Percentiles rank a stretch among this genome's conserved stretches.
Conservation (phyloP, 2,797 vertebrate species). For the Macropus fuliginosus region DNA sequence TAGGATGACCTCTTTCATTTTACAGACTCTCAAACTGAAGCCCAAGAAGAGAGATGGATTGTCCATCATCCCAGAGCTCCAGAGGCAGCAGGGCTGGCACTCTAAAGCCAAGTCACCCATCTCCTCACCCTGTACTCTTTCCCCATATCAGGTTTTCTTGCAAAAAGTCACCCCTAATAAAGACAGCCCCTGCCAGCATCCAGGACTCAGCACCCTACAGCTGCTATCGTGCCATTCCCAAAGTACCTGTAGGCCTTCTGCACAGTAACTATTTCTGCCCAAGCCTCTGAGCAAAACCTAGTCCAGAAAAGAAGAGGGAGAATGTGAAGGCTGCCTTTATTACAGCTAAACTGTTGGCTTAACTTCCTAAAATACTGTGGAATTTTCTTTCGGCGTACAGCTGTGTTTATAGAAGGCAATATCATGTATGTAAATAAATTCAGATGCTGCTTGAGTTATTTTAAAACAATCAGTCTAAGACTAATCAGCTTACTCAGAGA, state of each 20-base stretch:
- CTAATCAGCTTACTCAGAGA: conserved; percentile 89
- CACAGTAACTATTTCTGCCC: neutral
- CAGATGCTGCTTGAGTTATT: conserved; percentile 89
- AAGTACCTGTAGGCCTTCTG: neutral
- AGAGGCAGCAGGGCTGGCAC: neutral
- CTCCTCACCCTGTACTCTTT: neutral
- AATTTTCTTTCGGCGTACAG: conserved; percentile 87
- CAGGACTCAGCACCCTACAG: accelerated
- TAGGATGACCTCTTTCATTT: neutral
- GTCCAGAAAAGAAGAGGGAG: conserved; percentile 66
- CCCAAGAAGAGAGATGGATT: neutral
- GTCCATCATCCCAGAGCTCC: neutral
- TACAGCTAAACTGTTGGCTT: conserved; percentile 84
- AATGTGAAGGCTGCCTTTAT: conserved; percentile 80
- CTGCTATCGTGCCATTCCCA: neutral
- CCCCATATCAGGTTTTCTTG: neutral
- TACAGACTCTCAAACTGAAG: neutral
- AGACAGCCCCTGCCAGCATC: neutral
- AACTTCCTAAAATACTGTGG: conserved; percentile 88
- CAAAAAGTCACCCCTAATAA: neutral
- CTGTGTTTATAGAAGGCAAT: conserved; percentile 89
- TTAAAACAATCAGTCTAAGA: conserved; percentile 89
- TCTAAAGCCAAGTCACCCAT: neutral
- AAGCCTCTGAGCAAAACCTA: conserved; percentile 53
- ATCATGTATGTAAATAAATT: conserved; percentile 91